These are phyloP conservation scores for Oryzias javanicus DNA, from an alignment of 2,113 vertebrate genomes.

Conservation along the genomic window DNA sequence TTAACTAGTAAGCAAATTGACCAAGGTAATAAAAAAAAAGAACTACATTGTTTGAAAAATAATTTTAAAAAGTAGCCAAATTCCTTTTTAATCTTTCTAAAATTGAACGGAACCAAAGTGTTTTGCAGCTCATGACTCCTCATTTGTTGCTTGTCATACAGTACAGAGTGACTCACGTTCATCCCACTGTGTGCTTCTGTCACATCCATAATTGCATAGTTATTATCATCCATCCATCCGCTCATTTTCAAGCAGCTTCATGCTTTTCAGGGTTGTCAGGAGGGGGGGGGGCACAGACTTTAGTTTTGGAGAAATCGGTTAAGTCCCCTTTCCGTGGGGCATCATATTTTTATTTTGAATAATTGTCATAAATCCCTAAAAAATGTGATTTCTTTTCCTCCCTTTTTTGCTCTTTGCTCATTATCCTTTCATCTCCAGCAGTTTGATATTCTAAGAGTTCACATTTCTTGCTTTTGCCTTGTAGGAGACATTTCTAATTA, in stretches of 20 bases:
- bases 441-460: slow-evolving; percentile 21
- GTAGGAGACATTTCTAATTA: slow-evolving; percentile 55
- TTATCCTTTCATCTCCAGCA: slow-evolving; percentile 4
- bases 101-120: slow-evolving; percentile 8
- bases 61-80: neutral
- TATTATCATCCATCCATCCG: slow-evolving; percentile 1
- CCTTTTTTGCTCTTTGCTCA: no score
- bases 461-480: slow-evolving; percentile 20
- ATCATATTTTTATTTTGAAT: slow-evolving; percentile 24
- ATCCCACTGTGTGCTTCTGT: slow-evolving; percentile 12
- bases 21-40: no score
- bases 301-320: no score
- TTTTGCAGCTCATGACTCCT: neutral
- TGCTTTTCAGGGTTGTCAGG: no score
- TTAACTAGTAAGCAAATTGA: no score
- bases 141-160: neutral
- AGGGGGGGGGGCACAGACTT: no score
- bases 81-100: neutral
- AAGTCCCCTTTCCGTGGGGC: no score
- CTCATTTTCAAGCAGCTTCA: no score
- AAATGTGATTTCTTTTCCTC: no score
- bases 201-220: slow-evolving; percentile 25
- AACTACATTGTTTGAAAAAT: no score
- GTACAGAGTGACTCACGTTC: slow-evolving; percentile 23
- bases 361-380: slow-evolving; percentile 33